phyloP scores from a whole-genome alignment of 2,888 invertebrate species.

The Oegoconia quadripuncta region DNA sequence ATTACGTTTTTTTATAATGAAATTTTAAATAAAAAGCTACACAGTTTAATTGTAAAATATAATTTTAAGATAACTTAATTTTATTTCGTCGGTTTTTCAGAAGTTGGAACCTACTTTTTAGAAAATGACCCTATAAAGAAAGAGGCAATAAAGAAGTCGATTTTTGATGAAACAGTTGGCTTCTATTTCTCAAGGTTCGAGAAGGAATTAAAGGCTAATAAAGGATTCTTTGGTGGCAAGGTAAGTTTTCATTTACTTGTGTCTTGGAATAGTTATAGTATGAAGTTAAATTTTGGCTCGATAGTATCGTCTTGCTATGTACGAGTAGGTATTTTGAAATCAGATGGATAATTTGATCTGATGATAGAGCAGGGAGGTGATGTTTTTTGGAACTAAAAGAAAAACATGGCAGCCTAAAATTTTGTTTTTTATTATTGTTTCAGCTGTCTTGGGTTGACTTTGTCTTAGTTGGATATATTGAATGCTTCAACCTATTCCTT shows the following conservation, averaged over 20 bases:
- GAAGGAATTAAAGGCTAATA: slow-evolving; percentile 21
- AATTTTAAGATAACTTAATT: background rate
- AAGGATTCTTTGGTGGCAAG: slow-evolving; percentile 22
- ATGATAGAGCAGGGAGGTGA: too few relatives aligned
- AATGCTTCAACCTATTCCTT: slow-evolving; percentile 21
- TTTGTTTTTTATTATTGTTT: too few relatives aligned
- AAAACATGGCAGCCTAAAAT: too few relatives aligned
- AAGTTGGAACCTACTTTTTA: slow-evolving; percentile 28
- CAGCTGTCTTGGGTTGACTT: slow-evolving; percentile 35
- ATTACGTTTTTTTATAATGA: slow-evolving; percentile 15
- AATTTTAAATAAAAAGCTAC: background rate
- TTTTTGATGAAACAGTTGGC: slow-evolving; percentile 22
- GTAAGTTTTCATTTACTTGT: slow-evolving; percentile 7
- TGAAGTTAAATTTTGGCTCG: too few relatives aligned
- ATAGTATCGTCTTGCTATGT: too few relatives aligned
- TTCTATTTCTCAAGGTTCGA: slow-evolving; percentile 26
- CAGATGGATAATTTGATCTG: too few relatives aligned
- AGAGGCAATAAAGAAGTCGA: slow-evolving; percentile 22
- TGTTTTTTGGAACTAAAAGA: too few relatives aligned
- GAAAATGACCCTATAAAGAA: slow-evolving; percentile 23
- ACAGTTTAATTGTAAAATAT: background rate
- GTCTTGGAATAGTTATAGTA: too few relatives aligned
- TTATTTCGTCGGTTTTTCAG: background rate
- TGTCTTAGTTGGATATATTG: slow-evolving; percentile 28
- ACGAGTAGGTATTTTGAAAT: too few relatives aligned